Evolutionary conservation across 2,113 vertebrate species (phyloP).

Genomic region (western clawed frog (Xenopus tropicalis)): DNA sequence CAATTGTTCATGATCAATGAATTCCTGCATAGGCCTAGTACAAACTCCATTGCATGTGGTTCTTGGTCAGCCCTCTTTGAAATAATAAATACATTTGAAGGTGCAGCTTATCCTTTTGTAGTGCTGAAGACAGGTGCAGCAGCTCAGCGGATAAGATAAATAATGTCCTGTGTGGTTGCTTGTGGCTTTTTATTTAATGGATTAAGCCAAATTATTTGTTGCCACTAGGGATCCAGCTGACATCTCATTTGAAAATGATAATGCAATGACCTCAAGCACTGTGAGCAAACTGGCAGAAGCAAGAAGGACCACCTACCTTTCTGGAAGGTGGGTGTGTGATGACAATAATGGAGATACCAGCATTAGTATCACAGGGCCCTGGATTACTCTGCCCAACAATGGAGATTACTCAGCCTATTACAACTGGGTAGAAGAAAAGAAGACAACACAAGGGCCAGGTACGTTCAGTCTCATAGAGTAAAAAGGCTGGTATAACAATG

Average conservation of each 20-base stretch:
- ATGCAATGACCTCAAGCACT: slow-evolving; percentile 88
- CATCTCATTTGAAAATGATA: slow-evolving; percentile 77
- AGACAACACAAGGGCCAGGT: slow-evolving; percentile 88
- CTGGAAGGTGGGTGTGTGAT: slow-evolving; percentile 94
- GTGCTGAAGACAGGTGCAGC: too few species aligned
- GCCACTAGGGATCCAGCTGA: slow-evolving; percentile 82
- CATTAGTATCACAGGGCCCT: slow-evolving; percentile 87
- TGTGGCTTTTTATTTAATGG: neutral
- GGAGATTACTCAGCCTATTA: slow-evolving; percentile 97
- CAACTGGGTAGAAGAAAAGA: slow-evolving; percentile 88
- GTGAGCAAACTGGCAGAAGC: slow-evolving; percentile 95
- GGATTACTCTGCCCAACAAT: slow-evolving; percentile 87
- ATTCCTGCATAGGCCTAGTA: too few species aligned
- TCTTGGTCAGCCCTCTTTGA: too few species aligned
- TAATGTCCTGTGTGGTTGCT: too few species aligned
- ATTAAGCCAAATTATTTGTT: neutral
- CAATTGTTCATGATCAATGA: too few species aligned
- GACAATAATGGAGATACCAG: slow-evolving; percentile 96
- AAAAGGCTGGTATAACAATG: too few species aligned
- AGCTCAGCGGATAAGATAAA: too few species aligned
- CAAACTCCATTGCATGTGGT: too few species aligned
- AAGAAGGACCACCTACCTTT: slow-evolving; percentile 91
- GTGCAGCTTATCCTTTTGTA: too few species aligned
- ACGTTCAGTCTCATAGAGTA: slow-evolving; percentile 42
- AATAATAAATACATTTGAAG: too few species aligned